Conservation (phyloP, 2,797 vertebrate genomes). For the Manis pentadactyla region DNA sequence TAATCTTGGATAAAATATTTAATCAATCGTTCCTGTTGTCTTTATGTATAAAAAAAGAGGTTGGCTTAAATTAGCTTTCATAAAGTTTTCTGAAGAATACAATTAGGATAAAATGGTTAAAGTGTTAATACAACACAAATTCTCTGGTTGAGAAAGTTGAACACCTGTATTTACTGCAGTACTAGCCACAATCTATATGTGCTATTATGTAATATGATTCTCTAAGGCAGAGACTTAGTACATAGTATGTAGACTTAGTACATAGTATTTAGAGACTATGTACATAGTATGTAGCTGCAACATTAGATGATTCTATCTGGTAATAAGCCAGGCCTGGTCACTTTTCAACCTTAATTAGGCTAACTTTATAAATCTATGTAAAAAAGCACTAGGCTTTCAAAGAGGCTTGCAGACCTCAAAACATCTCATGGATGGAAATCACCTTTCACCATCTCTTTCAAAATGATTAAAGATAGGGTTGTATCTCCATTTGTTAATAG, state of each 20-base stretch:
- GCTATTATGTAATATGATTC: not conserved
- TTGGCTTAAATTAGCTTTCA: not conserved
- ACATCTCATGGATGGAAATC: not conserved
- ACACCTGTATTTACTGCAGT: not conserved
- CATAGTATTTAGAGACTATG: too few species aligned
- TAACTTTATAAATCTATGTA: not conserved
- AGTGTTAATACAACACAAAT: not conserved
- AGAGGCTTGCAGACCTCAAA: not conserved
- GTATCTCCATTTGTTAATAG: not conserved
- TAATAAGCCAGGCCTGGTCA: not conserved
- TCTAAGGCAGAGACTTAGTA: not conserved
- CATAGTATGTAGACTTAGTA: too few species aligned
- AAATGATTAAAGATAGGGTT: not conserved
- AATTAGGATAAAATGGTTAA: not conserved
- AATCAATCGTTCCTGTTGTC: not conserved
- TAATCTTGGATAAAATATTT: constrained; percentile 7
- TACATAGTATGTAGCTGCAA: not conserved
- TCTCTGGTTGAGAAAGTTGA: not conserved
- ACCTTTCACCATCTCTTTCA: not conserved
- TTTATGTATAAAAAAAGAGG: not conserved
- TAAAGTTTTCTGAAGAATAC: not conserved
- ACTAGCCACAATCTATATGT: not conserved
- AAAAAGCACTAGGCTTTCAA: not conserved
- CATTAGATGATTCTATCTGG: not conserved
- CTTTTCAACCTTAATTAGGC: not conserved